Evolutionary conservation across 1,140 invertebrate genomes (phyloP).

Genomic region (Scylla paramamosain): DNA sequence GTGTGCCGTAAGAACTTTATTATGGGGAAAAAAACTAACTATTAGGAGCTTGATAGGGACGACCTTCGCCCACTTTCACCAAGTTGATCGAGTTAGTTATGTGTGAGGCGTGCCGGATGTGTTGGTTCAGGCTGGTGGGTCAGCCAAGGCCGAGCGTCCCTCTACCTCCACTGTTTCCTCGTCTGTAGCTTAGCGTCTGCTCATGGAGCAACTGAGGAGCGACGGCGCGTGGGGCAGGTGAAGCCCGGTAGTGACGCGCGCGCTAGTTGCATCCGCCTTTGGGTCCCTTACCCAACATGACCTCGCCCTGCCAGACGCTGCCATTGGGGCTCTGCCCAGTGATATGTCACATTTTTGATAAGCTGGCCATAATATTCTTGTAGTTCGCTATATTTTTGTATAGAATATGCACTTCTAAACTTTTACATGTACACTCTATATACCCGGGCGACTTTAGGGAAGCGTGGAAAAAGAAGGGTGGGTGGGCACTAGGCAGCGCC

Average conservation of each 20-base stretch:
- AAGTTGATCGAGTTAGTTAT: neutral
- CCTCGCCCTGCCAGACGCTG: neutral
- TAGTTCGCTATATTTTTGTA: neutral
- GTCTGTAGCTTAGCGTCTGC: neutral
- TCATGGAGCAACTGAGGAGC: neutral
- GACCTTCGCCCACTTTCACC: constrained; percentile 62
- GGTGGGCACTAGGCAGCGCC: neutral
- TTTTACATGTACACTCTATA: too few species aligned
- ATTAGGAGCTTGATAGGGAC: neutral
- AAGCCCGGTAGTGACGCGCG: neutral
- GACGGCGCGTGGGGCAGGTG: neutral
- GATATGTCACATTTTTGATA: neutral
- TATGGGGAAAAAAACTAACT: neutral
- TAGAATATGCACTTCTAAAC: too few species aligned
- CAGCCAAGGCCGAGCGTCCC: neutral
- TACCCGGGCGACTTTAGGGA: neutral
- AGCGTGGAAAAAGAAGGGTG: neutral
- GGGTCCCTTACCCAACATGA: neutral
- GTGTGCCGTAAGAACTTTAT: neutral
- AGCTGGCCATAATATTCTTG: neutral
- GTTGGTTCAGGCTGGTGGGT: constrained; percentile 6
- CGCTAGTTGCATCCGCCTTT: neutral
- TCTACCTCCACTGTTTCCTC: neutral
- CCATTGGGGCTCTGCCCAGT: neutral
- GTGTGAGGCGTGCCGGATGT: constrained; percentile 6